Base-by-base conservation (phyloP, 1,140 invertebrate species). In the Drosophila yakuba region DNA sequence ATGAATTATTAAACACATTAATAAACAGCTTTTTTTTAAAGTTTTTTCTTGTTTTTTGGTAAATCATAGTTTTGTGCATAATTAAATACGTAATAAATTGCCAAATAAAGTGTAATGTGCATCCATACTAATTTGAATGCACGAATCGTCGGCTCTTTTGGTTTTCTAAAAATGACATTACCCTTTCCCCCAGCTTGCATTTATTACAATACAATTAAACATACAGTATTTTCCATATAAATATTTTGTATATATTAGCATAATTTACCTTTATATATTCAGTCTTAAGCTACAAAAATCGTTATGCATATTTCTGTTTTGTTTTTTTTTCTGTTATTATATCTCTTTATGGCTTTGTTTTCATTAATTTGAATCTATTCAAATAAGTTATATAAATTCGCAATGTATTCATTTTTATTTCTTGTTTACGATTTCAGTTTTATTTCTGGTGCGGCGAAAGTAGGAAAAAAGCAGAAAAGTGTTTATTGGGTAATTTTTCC, bases 281-380 rank as follows among this genome's bases (percentile, higher is more conserved):
- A 89, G 84, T 89, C 84, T 89, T 89, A 89, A 89, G 84, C 84
- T 89, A 89, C 85, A 89, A 89, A 89, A 89, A 88, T 88, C 80
- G 77, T 88, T 88, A 88, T 89, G 76, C 80, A 89, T 88, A 89
- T 88, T 88, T 88, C 83, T 82, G 75, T 81, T 75, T 79, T 63
- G 58, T 39, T 39, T 61, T 74, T 2, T 61, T 74, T 2, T 20
- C 0, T 54, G 15, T 55, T 54, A 58, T 74, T 64, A 43, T 43
- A 43, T 58, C 43, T 48, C 57, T 60, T 71, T 66, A 59, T 69
- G 47, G 38, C 45, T 57, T 74, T 69, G 54, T 73, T 76, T 54
- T 58, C 68, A 38, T 69, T 77, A 85, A 81, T 80, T 85, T 80
- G 68, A 81, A 84, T 80, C 81, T 85, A 85, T 84, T 80, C 74